Evolutionary conservation across 2,888 invertebrate species (phyloP).

Genomic region (Podotricha telesiphe): DNA sequence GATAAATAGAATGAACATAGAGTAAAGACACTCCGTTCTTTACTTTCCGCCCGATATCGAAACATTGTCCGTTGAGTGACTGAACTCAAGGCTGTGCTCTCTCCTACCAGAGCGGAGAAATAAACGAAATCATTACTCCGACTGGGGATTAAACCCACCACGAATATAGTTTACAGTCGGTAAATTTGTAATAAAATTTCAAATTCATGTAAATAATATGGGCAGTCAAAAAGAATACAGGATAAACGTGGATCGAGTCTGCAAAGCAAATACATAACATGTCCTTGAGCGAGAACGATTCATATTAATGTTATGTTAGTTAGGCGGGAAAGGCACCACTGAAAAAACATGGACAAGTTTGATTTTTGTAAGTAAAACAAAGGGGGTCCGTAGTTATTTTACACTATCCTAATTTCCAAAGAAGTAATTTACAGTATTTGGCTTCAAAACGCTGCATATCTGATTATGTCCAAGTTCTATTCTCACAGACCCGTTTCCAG

Average conservation of each 20-base stretch:
- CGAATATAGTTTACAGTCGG: too few species aligned
- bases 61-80: too few species aligned
- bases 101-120: too few species aligned
- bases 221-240: conserved; percentile 46
- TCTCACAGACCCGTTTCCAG: too few species aligned
- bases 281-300: conserved; percentile 61
- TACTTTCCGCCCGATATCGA: too few species aligned
- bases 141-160: too few species aligned
- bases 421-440: neutral
- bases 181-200: conserved; percentile 19
- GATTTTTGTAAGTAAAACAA: conserved; percentile 20
- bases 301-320: conserved; percentile 61
- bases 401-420: neutral
- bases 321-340: conserved; percentile 43
- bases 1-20: too few species aligned
- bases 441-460: too few species aligned
- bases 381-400: conserved; percentile 26
- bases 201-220: conserved; percentile 30
- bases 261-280: conserved; percentile 53
- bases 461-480: too few species aligned
- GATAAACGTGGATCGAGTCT: conserved; percentile 54
- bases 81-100: too few species aligned
- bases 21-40: too few species aligned
- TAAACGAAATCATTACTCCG: too few species aligned
- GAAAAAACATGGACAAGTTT: conserved; percentile 24